A percentile compares a stretch with the other conserved stretches of the same genome.
These are phyloP conservation scores for Musca domestica DNA, from an alignment of 1,140 invertebrate genomes.

Conservation along the genomic window DNA sequence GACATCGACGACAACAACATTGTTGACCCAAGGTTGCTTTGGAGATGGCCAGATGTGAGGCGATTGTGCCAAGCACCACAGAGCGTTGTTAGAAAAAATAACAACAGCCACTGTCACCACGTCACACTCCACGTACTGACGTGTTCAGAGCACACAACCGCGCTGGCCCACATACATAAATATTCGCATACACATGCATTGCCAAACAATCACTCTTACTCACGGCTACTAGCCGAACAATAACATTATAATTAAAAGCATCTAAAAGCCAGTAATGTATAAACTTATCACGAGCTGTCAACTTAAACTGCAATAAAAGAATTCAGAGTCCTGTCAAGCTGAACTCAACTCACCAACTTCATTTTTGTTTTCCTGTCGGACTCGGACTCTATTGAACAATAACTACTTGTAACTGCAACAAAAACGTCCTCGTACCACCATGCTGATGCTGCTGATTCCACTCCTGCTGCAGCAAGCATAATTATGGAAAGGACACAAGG, in stretches of 20 bases:
- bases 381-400: slow-evolving; percentile 8
- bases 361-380: slow-evolving; percentile 3
- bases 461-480: no score
- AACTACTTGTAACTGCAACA: not conserved
- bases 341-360: not conserved
- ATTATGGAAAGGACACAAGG: not conserved
- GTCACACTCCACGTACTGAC: not conserved
- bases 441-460: no score
- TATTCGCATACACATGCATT: not conserved
- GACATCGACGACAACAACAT: slow-evolving; percentile 8
- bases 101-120: slow-evolving; percentile 18
- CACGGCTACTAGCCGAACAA: not conserved
- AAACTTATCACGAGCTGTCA: slow-evolving; percentile 18
- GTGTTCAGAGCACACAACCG: not conserved
- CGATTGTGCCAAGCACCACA: not conserved
- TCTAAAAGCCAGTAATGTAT: slow-evolving; percentile 16
- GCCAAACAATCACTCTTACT: not conserved
- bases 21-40: slow-evolving; percentile 36
- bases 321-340: not conserved
- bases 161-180: not conserved
- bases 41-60: slow-evolving; percentile 26
- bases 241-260: slow-evolving; percentile 19
- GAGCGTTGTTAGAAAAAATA: slow-evolving; percentile 25
- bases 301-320: slow-evolving; percentile 5
- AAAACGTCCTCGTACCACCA: not conserved